Evolutionary conservation across 2,797 vertebrate species (phyloP).

Genomic region (Propithecus deckenii): DNA sequence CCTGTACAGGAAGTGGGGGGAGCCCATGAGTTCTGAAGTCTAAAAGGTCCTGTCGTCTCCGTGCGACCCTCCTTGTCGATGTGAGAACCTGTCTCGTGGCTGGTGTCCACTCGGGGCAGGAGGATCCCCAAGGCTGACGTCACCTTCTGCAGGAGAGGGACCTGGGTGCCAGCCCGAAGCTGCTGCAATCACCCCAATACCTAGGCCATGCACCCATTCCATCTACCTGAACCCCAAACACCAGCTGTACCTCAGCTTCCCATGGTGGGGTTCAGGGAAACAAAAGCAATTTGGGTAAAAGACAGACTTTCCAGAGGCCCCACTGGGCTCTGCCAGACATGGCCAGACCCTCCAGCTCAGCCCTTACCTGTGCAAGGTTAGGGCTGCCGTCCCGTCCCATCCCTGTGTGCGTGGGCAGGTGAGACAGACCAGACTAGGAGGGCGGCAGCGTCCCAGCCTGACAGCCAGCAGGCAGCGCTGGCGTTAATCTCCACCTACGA

Average conservation of each 20-base stretch:
- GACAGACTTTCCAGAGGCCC: rapidly evolving
- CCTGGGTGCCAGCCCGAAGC: not conserved
- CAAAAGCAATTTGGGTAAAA: rapidly evolving
- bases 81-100: not conserved
- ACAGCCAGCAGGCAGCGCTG: rapidly evolving
- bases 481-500: rapidly evolving
- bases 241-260: not conserved
- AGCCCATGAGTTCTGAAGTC: not conserved
- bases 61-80: no score
- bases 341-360: not conserved
- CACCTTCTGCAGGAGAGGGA: not conserved
- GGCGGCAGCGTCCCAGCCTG: rapidly evolving
- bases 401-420: rapidly evolving
- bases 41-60: not conserved
- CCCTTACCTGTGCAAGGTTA: not conserved
- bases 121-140: not conserved
- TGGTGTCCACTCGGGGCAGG: rapidly evolving
- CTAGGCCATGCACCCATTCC: rapidly evolving
- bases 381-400: rapidly evolving
- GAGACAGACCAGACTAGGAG: not conserved
- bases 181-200: rapidly evolving
- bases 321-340: rapidly evolving
- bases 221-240: rapidly evolving
- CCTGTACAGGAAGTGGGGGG: rapidly evolving
- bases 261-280: rapidly evolving